phyloP scores from a whole-genome alignment of 2,797 vertebrate species.

The Ptychadena robeensis region DNA sequence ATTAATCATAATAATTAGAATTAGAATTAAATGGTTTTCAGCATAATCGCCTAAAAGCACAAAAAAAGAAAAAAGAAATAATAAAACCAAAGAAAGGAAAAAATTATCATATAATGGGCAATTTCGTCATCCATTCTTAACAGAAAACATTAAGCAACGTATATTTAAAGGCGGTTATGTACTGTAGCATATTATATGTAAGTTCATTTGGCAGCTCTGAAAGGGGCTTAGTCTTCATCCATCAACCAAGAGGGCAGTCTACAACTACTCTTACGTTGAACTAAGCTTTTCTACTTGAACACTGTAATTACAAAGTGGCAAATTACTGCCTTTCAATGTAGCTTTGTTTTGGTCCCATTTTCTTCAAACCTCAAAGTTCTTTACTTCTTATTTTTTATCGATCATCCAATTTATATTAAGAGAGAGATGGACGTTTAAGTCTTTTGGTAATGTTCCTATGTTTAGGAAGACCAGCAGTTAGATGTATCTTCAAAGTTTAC shows the following conservation, averaged over 20 bases:
- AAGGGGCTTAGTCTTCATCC: background rate
- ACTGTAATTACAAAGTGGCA: conserved; percentile 34
- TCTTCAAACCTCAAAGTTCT: background rate
- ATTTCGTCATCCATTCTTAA: background rate
- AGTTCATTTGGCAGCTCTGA: background rate
- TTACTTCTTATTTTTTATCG: background rate
- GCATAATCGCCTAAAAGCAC: too few relatives aligned
- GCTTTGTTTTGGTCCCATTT: conserved; percentile 1
- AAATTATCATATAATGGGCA: too few relatives aligned
- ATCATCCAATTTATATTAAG: background rate
- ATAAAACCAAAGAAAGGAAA: too few relatives aligned
- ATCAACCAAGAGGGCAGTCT: background rate
- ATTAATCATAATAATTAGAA: too few relatives aligned
- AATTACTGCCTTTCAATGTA: background rate
- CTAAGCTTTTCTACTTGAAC: conserved; percentile 3
- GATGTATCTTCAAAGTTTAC: background rate
- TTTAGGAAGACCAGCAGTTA: background rate
- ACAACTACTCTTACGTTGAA: background rate
- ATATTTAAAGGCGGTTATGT: background rate
- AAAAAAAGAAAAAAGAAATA: too few relatives aligned
- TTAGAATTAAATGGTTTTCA: too few relatives aligned
- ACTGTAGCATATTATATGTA: background rate
- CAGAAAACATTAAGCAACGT: background rate
- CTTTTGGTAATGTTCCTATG: background rate
- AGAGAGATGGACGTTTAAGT: background rate